A percentile compares a stretch with the other conserved stretches of the same genome.
Conservation (phyloP, 2,888 invertebrate genomes). For the Agrotis clavis region DNA sequence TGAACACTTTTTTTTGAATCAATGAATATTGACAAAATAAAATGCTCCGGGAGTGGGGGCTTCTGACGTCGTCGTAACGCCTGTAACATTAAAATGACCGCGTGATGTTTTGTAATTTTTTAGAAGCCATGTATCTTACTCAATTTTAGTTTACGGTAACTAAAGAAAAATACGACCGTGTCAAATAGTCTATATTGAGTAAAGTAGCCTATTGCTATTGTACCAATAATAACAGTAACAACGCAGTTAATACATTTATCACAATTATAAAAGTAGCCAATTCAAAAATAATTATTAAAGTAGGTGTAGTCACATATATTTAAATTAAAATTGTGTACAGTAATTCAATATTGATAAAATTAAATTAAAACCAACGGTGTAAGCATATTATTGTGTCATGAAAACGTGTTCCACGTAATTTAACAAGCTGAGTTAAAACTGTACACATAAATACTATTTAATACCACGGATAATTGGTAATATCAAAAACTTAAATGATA, state of each 20-base stretch:
- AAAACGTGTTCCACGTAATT: not conserved
- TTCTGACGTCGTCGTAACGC: too few relatives aligned
- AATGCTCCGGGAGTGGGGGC: too few relatives aligned
- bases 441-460: not conserved
- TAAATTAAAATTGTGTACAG: conserved; percentile 6
- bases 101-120: too few relatives aligned
- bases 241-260: not conserved
- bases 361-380: not conserved
- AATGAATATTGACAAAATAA: too few relatives aligned
- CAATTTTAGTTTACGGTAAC: too few relatives aligned
- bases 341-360: not conserved
- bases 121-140: too few relatives aligned
- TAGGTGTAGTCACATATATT: not conserved
- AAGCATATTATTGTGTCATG: not conserved
- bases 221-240: too few relatives aligned
- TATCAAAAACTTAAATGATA: not conserved
- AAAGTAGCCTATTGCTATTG: too few relatives aligned
- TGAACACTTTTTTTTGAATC: too few relatives aligned
- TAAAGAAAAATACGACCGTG: too few relatives aligned
- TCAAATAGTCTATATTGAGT: too few relatives aligned
- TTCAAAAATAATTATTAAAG: not conserved
- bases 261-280: not conserved
- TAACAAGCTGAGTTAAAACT: not conserved
- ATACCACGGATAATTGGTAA: not conserved
- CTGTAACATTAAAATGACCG: too few relatives aligned